Base-by-base conservation (phyloP, 2,113 vertebrate species). In the Microtus richardsoni region DNA sequence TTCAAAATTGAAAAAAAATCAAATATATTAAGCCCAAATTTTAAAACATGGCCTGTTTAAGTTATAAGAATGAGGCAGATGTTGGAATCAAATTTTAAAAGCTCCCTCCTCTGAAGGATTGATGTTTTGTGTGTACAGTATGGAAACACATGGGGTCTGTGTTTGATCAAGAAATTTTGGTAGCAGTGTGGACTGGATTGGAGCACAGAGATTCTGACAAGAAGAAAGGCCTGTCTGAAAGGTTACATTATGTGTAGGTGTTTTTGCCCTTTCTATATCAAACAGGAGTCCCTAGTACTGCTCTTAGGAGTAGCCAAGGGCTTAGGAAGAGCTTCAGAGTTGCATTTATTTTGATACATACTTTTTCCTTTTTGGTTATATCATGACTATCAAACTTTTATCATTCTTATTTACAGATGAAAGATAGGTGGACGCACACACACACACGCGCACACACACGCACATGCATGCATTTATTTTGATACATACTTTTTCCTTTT, bases 341-440 rank as follows among this genome's bases (percentile, higher is more conserved):
- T 79, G 13, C 24, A 39, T 93, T 88, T 62, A 41, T 94, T 73
- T 84, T 84, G 75, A 84, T 19, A 58, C 58, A 21, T 58, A 58
- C 39, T 22, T 21, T 71, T 88, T 70, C 9, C 5, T n/a, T 89
- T 88, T 78, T 83, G 19, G 5, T 88, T 79, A 71, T 41, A 36
- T n/a, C 47, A 44, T 82, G 44, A 44, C 47, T 17, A 91, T 82
- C 54, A 78, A 58, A 87, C 62, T 87, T 88, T 78, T 60, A 16
- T 80, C 66, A 58, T 93, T 97, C 91, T 68, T 74, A 52, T 88
- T 93, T n/a, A 88, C 19, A 94, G 73, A 62, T 84, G 41, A 79
- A 83, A 83, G 24, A 39, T 26, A 58, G 54, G 8, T 13, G 39
- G 4, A 54, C 7, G 6, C 12, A 77, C 5, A 7, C 5, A 75